Evolutionary conservation across 2,888 invertebrate species (phyloP).

Genomic region (Ornithoptera alexandrae): DNA sequence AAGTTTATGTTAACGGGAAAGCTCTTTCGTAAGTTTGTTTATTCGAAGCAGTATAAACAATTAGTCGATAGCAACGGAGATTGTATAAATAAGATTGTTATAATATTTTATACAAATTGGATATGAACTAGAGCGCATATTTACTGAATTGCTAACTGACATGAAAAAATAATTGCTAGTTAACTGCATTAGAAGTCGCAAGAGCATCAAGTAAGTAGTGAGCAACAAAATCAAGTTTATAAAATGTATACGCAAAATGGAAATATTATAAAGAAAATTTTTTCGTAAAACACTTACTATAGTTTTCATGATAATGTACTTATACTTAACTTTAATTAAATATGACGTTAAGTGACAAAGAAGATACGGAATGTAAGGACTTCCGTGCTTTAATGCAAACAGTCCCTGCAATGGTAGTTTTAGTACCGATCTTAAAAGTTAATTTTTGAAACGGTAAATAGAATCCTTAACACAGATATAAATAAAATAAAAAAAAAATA

Average conservation of each 20-base stretch:
- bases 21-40: too few species aligned
- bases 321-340: too few species aligned
- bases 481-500: neutral
- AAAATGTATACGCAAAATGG: neutral
- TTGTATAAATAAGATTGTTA: neutral
- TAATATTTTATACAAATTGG: neutral
- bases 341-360: too few species aligned
- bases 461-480: neutral
- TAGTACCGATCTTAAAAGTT: neutral
- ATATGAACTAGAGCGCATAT: neutral
- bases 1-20: too few species aligned
- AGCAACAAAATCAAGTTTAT: neutral
- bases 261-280: neutral
- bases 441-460: neutral
- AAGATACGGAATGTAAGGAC: too few species aligned
- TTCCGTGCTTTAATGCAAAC: too few species aligned
- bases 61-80: neutral
- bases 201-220: neutral
- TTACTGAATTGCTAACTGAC: neutral
- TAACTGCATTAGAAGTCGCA: neutral
- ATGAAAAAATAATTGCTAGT: slow-evolving; percentile 5
- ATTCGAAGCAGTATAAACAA: neutral
- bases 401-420: too few species aligned
- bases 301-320: too few species aligned
- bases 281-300: neutral